Evolutionary conservation across 2,797 vertebrate genomes (phyloP), one percentile per base, ranked within the genome.

Genomic region (Scolopax rusticola): DNA sequence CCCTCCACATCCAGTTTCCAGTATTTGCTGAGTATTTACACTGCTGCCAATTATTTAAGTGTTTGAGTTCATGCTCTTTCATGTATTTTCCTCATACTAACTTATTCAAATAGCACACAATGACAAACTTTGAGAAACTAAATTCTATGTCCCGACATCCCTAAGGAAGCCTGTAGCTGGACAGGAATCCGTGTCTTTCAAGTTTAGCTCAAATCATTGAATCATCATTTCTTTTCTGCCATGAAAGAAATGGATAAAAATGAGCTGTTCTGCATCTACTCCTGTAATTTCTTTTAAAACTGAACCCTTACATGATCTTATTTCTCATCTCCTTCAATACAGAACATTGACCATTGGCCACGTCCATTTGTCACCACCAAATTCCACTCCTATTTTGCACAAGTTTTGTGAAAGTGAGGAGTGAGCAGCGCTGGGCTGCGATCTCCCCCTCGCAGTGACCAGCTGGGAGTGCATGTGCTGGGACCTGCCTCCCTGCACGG

Each of bases 401-500:
- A 88, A 76, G 9, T 32, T 93, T 63, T 69, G 51, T 76, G 74
- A 9, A 48, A 53, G 73, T 36, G 41, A 48, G 24, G 48, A 50
- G 73, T n/a, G 38, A 48, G 24, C 18, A 11, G 63, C 80, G 57
- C n/a, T 57, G 69, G 45, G 23, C 47, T 48, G 47, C 8, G 47
- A 24, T 24, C 47, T 48, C 48, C 40, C 50, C 48, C 43, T 67
- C 47, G 60, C 67, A 32, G 76, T 14, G 30, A 47, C 27, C 57
- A 68, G 74, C 56, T 47, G 9, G 23, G 50, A 25, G 50, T 48
- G 73, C 59, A 80, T 78, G 68, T 95, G 97, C 89, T 63, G 24
- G 89, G 89, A 92, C 97, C 92, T 97, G 97, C 71, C 87, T 63
- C 30, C 86, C 74, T 82, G 84, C 81, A 64, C 19, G 10, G 36